phyloP scores from a whole-genome alignment of 2,797 vertebrate genomes.

The Synanceia verrucosa region DNA sequence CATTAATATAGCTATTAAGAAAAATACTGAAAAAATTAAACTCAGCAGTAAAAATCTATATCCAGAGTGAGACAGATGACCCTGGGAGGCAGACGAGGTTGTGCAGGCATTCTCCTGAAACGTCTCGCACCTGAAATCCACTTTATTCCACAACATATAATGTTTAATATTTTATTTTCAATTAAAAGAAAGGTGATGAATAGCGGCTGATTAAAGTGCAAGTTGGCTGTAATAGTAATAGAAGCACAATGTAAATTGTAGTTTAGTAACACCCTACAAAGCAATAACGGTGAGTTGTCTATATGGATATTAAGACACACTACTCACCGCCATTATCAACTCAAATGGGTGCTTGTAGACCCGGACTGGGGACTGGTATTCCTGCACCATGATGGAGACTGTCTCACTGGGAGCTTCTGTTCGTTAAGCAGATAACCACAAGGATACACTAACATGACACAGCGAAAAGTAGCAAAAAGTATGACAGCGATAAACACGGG shows the following conservation, averaged over 20 bases:
- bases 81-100: conserved; percentile 4
- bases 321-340: conserved; percentile 94
- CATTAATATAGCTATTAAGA: background rate
- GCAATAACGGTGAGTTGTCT: background rate
- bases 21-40: background rate
- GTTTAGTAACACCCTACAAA: no score
- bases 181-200: no score
- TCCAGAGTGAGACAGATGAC: background rate
- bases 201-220: no score
- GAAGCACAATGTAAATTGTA: no score
- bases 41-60: background rate
- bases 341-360: conserved; percentile 96
- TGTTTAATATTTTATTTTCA: no score
- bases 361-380: conserved; percentile 95
- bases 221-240: no score
- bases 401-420: conserved; percentile 35
- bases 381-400: conserved; percentile 90
- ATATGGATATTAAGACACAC: background rate
- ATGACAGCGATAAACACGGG: background rate
- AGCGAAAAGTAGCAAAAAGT: background rate
- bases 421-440: background rate
- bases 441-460: background rate
- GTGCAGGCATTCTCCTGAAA: background rate
- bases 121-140: background rate
- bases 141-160: no score